Conservation (phyloP, 2,113 vertebrate species). For the Plectropomus leopardus region DNA sequence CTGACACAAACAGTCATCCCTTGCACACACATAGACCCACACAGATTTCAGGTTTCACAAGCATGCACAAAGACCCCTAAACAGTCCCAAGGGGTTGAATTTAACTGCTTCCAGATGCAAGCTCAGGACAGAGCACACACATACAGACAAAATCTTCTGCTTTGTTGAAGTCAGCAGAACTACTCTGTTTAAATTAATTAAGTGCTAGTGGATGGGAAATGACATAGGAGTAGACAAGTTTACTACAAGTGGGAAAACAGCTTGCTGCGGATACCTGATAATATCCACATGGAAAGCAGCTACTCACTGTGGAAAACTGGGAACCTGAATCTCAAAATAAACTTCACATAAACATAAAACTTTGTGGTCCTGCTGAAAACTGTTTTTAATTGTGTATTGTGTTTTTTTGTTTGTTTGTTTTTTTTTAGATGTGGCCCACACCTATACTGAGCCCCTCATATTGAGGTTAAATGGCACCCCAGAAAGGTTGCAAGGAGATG, state of each 20-base stretch:
- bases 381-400: slow-evolving; percentile 1
- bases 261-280: slow-evolving; percentile 43
- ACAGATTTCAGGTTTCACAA: slow-evolving; percentile 80
- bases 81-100: slow-evolving; percentile 76
- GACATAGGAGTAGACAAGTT: slow-evolving; percentile 53
- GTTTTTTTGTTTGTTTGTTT: slow-evolving; percentile 52
- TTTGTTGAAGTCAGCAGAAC: slow-evolving; percentile 79
- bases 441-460: slow-evolving; percentile 78
- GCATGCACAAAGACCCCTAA: slow-evolving; percentile 76
- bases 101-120: slow-evolving; percentile 82
- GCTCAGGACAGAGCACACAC: slow-evolving; percentile 70
- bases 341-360: background rate
- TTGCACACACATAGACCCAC: slow-evolving; percentile 58
- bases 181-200: slow-evolving; percentile 71
- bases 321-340: slow-evolving; percentile 8
- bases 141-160: slow-evolving; percentile 76
- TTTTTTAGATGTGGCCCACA: slow-evolving; percentile 75
- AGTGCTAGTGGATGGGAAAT: slow-evolving; percentile 71
- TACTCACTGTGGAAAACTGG: slow-evolving; percentile 4
- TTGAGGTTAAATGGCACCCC: slow-evolving; percentile 73
- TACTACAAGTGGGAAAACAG: slow-evolving; percentile 47
- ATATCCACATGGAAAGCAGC: slow-evolving; percentile 10
- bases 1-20: slow-evolving; percentile 45
- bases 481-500: slow-evolving; percentile 53
- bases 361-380: slow-evolving; percentile 6